Evolutionary conservation across 2,888 invertebrate genomes (phyloP), one percentile per base, ranked within the genome.

Genomic region (Myopa tessellatipennis): DNA sequence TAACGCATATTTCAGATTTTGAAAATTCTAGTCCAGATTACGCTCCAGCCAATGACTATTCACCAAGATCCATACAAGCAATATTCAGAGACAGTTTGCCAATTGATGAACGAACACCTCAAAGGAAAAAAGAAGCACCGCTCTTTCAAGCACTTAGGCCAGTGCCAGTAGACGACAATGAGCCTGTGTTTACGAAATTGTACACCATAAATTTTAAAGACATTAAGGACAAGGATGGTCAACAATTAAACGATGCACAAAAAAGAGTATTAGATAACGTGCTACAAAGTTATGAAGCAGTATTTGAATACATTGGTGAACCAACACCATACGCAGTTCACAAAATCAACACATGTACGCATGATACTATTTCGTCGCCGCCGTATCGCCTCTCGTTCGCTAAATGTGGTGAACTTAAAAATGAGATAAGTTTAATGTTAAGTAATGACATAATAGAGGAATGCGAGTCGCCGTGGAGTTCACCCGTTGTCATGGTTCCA

Each of bases 381-480:
- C 87, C 87, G 6, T 88, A 87, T 79, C 77, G 86, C 26, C 73
- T 88, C 40, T 83, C 85, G 7, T 83, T 85, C 18, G 72, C 79
- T 0, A 82, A 82, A 26, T 75, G 58, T 84, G 40, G 45, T 0
- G 76, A 80, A 34, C 52, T 81, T 5, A 79, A 77, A 63, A 5
- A 4, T 4, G 80, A 87, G 79, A 70, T 88, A 0, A 83, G 84
- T 10, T 78, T 81, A 65, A 84, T 88, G 85, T 71, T 87, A 4
- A 63, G 81, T 4, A 82, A 85, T 5, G 85, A 80, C 0, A 81
- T 89, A 0, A 86, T 88, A 1, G 87, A 88, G 77, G 86, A 87
- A 67, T 85, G 85, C 72, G 87, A 87, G 74, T 87, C 26, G 26
- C 26, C 26, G 1, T 26, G 26, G 26, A 26, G 26, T 26, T 26